phyloP scores from a whole-genome alignment of 2,888 invertebrate species.

The Nymphalis polychloros region DNA sequence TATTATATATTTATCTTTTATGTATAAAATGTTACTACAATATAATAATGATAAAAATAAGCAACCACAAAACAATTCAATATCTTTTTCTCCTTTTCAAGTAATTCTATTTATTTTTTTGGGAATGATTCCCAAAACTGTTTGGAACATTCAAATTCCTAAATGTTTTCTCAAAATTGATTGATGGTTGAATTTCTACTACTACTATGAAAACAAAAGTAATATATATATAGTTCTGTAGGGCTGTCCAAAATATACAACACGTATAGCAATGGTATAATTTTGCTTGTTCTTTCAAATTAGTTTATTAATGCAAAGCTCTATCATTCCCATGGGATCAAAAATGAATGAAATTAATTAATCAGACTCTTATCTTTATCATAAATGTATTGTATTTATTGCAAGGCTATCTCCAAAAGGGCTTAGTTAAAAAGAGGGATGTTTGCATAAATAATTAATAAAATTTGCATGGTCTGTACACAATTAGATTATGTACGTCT shows the following conservation, averaged over 20 bases:
- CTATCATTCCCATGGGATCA: not conserved
- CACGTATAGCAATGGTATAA: not conserved
- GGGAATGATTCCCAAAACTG: no score
- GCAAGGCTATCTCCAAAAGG: conserved; percentile 18
- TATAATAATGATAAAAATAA: no score
- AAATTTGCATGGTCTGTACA: conserved; percentile 28
- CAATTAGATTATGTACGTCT: conserved; percentile 1
- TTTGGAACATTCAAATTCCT: no score
- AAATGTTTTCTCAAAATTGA: no score
- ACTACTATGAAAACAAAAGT: no score
- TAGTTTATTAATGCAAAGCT: not conserved
- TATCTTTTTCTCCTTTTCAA: no score
- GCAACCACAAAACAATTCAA: no score
- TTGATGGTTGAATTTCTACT: no score
- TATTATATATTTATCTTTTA: no score
- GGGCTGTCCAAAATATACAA: not conserved
- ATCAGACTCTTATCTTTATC: conserved; percentile 15
- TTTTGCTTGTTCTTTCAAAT: not conserved
- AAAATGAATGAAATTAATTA: conserved; percentile 27
- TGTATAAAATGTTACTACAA: no score
- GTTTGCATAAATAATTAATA: conserved; percentile 28
- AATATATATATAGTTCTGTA: no score
- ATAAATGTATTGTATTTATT: conserved; percentile 22
- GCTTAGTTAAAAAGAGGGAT: conserved; percentile 24
- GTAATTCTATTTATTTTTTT: no score